Evolutionary conservation across 2,113 vertebrate genomes (phyloP).

Genomic region (Gallinago paraguaiae): DNA sequence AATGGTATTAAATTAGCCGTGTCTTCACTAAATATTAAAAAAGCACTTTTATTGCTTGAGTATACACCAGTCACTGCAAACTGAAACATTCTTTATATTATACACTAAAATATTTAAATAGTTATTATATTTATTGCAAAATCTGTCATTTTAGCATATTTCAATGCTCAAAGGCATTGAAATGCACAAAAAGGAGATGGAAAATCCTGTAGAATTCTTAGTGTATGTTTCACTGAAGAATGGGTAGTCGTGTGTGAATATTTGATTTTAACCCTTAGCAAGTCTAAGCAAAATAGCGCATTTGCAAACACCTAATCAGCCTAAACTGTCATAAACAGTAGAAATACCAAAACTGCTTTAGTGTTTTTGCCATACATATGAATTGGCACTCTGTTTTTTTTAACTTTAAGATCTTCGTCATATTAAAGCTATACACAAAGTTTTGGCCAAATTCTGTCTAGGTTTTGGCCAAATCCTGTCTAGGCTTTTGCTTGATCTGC

Average conservation of each 20-base stretch:
- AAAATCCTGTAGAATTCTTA: constrained; percentile 31
- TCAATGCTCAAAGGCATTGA: constrained; percentile 35
- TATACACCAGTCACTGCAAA: constrained; percentile 36
- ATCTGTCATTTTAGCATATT: constrained; percentile 55
- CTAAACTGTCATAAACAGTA: background rate
- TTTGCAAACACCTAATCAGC: background rate
- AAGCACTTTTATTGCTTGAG: constrained; percentile 13
- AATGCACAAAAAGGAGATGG: constrained; percentile 12
- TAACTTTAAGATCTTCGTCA: background rate
- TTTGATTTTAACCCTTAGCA: constrained; percentile 38
- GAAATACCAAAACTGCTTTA: background rate
- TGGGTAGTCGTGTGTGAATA: constrained; percentile 26
- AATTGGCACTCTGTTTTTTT: background rate
- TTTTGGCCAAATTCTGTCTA: background rate
- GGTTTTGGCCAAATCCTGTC: background rate
- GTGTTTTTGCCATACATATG: background rate
- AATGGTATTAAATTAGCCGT: constrained; percentile 33
- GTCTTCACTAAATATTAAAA: constrained; percentile 42
- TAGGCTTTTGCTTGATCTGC: background rate
- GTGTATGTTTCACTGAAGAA: constrained; percentile 34
- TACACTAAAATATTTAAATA: constrained; percentile 29
- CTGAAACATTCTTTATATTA: constrained; percentile 52
- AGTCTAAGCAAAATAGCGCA: background rate
- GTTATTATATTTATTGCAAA: constrained; percentile 53
- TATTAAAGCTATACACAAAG: background rate